These are phyloP conservation scores for Halisarca cf. caerulea DNA, from an alignment of 37 sponge, comb jelly and placozoan species.

Conservation along the genomic window DNA sequence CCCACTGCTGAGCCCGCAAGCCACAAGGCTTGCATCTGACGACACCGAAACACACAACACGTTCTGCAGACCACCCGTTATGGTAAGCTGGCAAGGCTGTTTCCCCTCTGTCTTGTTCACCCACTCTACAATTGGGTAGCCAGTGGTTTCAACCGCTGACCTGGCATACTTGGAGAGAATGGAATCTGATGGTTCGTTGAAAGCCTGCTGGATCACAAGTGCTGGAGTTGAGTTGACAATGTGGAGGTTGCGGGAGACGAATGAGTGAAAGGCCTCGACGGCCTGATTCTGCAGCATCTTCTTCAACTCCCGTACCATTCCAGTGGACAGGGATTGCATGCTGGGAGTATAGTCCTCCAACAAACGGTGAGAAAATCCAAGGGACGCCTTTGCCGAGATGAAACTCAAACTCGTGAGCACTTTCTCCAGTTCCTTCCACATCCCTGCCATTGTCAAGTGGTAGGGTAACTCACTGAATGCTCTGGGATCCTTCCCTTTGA, in stretches of 20 bases:
- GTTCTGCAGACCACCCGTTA: conserved; percentile 46
- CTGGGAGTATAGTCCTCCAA: conserved; percentile 82
- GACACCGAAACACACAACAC: conserved; percentile 73
- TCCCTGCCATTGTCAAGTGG: conserved; percentile 71
- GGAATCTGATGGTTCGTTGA: conserved; percentile 78
- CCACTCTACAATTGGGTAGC: conserved; percentile 56
- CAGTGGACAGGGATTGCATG: conserved; percentile 27
- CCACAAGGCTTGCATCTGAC: conserved; percentile 56
- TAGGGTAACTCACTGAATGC: conserved; percentile 86
- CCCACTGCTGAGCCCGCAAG: conserved; percentile 78
- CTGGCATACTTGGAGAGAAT: conserved; percentile 39
- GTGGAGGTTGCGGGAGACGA: conserved; percentile 87
- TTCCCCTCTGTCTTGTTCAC: conserved; percentile 63
- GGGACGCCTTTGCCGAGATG: conserved; percentile 72
- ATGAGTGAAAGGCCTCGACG: conserved; percentile 69
- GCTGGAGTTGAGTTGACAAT: conserved; percentile 61
- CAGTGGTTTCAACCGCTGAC: conserved; percentile 6
- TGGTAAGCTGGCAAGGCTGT: conserved; percentile 71
- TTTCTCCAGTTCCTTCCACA: conserved; percentile 68
- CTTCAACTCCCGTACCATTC: conserved; percentile 45
- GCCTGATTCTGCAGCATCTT: conserved; percentile 54
- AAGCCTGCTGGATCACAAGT: conserved; percentile 86
- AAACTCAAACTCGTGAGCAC: conserved; percentile 73
- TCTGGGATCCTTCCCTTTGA: conserved; percentile 66
- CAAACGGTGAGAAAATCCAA: conserved; percentile 73